Conservation (phyloP, 2,888 invertebrate species). For the Nysson spinosus region DNA sequence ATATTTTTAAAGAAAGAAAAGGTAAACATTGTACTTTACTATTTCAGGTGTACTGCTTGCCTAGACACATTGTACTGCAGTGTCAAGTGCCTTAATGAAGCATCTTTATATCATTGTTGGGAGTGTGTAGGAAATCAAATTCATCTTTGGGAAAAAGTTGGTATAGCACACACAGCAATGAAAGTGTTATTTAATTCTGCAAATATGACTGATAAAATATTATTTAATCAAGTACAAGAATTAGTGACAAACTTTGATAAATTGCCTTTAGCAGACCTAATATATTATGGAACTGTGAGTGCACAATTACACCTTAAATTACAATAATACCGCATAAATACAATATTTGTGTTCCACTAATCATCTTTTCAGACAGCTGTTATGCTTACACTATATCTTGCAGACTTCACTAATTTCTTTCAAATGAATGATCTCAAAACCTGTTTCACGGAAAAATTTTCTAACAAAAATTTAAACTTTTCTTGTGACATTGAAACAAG, state of each 20-base stretch:
- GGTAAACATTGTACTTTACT: not conserved
- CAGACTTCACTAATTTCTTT: slow-evolving; percentile 83
- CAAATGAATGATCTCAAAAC: slow-evolving; percentile 77
- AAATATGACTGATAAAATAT: slow-evolving; percentile 71
- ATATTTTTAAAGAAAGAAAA: too few species aligned
- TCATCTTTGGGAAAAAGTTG: slow-evolving; percentile 84
- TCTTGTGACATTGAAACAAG: slow-evolving; percentile 57
- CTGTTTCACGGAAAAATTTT: slow-evolving; percentile 63
- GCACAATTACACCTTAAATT: too few species aligned
- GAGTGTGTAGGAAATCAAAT: slow-evolving; percentile 84
- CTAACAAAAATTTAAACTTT: slow-evolving; percentile 51
- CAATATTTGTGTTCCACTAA: not conserved
- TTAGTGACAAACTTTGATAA: slow-evolving; percentile 86
- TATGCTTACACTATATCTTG: slow-evolving; percentile 83
- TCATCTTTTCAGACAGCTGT: slow-evolving; percentile 81
- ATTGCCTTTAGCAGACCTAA: slow-evolving; percentile 82
- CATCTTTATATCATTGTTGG: slow-evolving; percentile 82
- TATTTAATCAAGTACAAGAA: slow-evolving; percentile 84
- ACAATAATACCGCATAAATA: not conserved
- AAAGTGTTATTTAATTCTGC: slow-evolving; percentile 81
- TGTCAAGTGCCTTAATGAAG: slow-evolving; percentile 80
- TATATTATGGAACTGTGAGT: slow-evolving; percentile 85
- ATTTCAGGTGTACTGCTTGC: slow-evolving; percentile 83
- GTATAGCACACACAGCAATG: slow-evolving; percentile 88
- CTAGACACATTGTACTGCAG: slow-evolving; percentile 84